These are phyloP conservation scores for Girardinus metallicus DNA, from an alignment of 2,797 vertebrate species.

Conservation along the genomic window DNA sequence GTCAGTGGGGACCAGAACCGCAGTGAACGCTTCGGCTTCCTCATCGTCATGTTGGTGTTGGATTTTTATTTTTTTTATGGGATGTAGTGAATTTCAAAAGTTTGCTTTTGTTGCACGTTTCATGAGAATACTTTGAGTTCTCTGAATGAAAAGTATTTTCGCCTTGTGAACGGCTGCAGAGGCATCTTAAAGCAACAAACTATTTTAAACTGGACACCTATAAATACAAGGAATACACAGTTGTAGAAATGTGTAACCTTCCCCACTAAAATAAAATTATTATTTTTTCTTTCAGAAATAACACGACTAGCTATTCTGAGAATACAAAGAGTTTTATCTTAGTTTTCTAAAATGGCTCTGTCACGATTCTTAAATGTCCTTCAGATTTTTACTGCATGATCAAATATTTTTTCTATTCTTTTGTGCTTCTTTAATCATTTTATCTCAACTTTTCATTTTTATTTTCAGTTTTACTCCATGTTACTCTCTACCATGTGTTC, in stretches of 20 bases:
- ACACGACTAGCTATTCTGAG: not conserved
- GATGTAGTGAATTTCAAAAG: not conserved
- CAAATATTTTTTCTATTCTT: not conserved
- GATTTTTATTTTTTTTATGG: too few relatives aligned
- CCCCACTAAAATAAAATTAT: not conserved
- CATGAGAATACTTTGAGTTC: not conserved
- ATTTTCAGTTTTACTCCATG: not conserved
- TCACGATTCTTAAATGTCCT: not conserved
- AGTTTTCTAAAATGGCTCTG: not conserved
- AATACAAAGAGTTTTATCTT: not conserved
- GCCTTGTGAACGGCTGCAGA: not conserved
- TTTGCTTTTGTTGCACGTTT: not conserved
- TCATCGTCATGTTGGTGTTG: not conserved
- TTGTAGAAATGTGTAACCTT: not conserved
- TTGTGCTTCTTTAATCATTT: not conserved
- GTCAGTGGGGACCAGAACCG: not conserved
- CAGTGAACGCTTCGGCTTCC: not conserved
- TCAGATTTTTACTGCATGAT: not conserved
- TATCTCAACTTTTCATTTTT: not conserved
- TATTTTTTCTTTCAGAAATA: not conserved
- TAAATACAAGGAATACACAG: not conserved
- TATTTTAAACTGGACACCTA: not conserved
- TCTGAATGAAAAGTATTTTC: not conserved
- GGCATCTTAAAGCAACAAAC: not conserved
- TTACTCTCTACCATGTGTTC: constrained; percentile 18